Conservation (phyloP, 2,888 invertebrate genomes). For the Folsomia candida region DNA sequence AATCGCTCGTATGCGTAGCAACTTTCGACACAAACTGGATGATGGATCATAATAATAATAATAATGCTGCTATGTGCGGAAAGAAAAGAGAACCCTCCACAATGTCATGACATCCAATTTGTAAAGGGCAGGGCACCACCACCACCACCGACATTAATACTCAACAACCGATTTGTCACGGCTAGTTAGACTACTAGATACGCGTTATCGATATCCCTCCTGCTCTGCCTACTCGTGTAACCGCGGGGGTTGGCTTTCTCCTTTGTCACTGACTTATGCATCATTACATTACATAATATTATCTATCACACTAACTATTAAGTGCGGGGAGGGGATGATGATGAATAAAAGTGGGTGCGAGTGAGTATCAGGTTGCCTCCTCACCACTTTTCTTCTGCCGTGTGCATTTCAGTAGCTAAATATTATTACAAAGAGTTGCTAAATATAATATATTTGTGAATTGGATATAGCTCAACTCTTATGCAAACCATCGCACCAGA, state of each 20-base stretch:
- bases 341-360: neutral
- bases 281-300: neutral
- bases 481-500: too few relatives aligned
- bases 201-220: conserved; percentile 25
- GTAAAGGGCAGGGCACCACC: conserved; percentile 9
- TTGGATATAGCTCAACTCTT: too few relatives aligned
- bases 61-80: neutral
- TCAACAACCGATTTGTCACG: conserved; percentile 37
- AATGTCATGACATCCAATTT: neutral
- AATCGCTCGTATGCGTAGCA: neutral
- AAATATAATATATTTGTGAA: too few relatives aligned
- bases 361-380: neutral
- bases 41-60: too few relatives aligned
- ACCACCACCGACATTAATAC: conserved; percentile 21
- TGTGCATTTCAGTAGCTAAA: too few relatives aligned
- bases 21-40: too few relatives aligned
- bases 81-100: neutral
- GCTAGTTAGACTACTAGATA: conserved; percentile 37
- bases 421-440: too few relatives aligned
- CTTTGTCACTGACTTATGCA: neutral
- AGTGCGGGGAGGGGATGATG: neutral
- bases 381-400: neutral
- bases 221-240: neutral
- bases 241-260: conserved; percentile 13
- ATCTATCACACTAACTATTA: neutral